Conservation (phyloP, 2,113 vertebrate genomes). For the Mustela lutreola region DNA sequence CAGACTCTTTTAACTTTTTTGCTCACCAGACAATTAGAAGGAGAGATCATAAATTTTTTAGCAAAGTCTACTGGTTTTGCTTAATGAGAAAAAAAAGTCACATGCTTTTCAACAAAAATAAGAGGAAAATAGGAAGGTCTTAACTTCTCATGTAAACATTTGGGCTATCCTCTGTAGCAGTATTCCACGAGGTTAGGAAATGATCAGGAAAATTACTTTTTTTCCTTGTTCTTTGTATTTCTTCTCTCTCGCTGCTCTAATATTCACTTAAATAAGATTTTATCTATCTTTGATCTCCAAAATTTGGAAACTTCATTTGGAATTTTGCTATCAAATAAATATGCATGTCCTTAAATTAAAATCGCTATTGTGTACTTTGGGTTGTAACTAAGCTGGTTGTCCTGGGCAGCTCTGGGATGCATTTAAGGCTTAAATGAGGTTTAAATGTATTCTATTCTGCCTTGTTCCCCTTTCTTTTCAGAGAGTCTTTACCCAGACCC, state of each 20-base stretch:
- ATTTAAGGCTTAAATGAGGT: not conserved
- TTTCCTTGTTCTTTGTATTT: not conserved
- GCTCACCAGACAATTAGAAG: not conserved
- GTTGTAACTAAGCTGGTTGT: not conserved
- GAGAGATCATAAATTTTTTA: not conserved
- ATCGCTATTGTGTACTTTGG: not conserved
- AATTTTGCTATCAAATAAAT: not conserved
- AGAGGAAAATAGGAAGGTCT: not conserved
- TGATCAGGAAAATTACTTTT: not conserved
- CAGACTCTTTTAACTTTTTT: not conserved
- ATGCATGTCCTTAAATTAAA: not conserved
- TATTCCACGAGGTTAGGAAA: not conserved
- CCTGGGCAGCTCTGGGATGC: not conserved
- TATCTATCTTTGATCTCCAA: not conserved
- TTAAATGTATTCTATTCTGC: not conserved
- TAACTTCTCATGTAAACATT: not conserved
- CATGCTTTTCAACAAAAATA: not conserved
- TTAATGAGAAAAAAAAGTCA: slow-evolving; percentile 37
- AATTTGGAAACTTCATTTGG: not conserved
- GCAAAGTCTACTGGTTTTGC: not conserved
- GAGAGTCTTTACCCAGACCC: not conserved
- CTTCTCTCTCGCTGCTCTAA: not conserved
- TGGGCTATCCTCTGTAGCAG: not conserved
- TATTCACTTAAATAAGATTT: not conserved
- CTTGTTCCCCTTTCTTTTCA: not conserved